Evolutionary conservation across 2,113 vertebrate genomes (phyloP).

Genomic region (Haemorhous mexicanus): DNA sequence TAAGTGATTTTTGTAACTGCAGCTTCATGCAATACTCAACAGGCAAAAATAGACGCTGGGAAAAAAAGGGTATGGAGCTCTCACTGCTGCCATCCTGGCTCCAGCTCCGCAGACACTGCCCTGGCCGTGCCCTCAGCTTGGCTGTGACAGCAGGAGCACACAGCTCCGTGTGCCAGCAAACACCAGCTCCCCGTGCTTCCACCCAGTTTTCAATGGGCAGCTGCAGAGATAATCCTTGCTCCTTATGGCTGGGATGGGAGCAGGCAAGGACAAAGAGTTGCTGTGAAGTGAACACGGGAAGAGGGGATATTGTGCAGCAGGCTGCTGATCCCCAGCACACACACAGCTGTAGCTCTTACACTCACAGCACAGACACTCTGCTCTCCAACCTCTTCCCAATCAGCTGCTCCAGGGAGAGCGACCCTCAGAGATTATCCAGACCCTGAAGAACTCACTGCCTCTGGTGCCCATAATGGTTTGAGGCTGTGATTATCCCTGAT

Average conservation of each 20-base stretch:
- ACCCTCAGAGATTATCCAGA: conserved; percentile 28
- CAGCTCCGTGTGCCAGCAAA: background rate
- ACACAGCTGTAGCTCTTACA: background rate
- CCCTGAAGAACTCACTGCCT: conserved; percentile 27
- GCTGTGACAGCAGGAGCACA: rapidly evolving
- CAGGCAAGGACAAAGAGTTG: background rate
- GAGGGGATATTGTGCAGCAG: background rate
- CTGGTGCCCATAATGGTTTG: background rate
- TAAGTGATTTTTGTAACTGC: too few species aligned
- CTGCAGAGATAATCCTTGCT: background rate
- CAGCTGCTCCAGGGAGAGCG: background rate
- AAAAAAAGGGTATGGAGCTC: background rate
- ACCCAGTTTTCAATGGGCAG: background rate
- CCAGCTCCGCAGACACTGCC: background rate
- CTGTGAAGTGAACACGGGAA: background rate
- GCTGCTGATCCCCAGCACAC: background rate
- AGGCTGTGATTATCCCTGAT: conserved; percentile 55
- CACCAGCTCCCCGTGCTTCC: background rate
- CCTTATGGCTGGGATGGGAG: background rate
- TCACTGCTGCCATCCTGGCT: background rate
- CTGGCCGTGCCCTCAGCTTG: background rate
- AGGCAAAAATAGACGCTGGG: too few species aligned
- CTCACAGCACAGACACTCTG: background rate
- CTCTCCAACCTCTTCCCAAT: background rate
- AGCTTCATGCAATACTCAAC: too few species aligned